phyloP scores from a whole-genome alignment of 1,140 invertebrate genomes.

The Dreissena rostriformis region DNA sequence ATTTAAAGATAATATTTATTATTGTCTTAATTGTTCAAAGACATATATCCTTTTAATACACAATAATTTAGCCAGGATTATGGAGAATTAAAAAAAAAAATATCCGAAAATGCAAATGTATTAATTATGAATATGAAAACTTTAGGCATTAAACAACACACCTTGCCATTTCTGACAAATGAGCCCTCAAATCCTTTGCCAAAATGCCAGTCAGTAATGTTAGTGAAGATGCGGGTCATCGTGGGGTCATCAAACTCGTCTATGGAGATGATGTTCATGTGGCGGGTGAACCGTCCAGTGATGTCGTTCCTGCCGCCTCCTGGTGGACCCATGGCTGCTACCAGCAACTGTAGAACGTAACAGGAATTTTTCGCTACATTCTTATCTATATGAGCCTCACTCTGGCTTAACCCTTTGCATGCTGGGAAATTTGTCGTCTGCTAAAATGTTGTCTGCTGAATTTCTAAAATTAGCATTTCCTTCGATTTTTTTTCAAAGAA shows the following conservation, averaged over 20 bases:
- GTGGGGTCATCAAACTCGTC: conserved; percentile 82
- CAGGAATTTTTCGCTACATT: neutral
- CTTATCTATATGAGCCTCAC: too few species aligned
- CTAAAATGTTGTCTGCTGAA: too few species aligned
- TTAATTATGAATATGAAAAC: neutral
- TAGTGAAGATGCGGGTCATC: conserved; percentile 80
- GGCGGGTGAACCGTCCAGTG: conserved; percentile 79
- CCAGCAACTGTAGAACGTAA: conserved; percentile 82
- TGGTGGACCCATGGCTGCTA: conserved; percentile 82
- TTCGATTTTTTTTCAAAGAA: too few species aligned
- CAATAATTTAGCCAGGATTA: too few species aligned
- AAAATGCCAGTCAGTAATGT: conserved; percentile 82
- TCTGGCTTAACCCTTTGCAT: too few species aligned
- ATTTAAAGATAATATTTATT: too few species aligned
- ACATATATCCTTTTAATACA: too few species aligned
- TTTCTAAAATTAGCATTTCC: too few species aligned
- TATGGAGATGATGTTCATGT: conserved; percentile 80
- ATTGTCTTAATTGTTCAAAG: too few species aligned
- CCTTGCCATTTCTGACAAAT: conserved; percentile 88
- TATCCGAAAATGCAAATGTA: neutral
- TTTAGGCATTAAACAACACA: conserved; percentile 71
- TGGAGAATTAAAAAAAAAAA: neutral
- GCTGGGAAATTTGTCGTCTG: too few species aligned
- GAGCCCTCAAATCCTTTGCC: conserved; percentile 78
- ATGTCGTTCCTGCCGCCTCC: conserved; percentile 82